phyloP scores from a whole-genome alignment of 2,888 invertebrate genomes.

The Acanthosoma haemorrhoidale region DNA sequence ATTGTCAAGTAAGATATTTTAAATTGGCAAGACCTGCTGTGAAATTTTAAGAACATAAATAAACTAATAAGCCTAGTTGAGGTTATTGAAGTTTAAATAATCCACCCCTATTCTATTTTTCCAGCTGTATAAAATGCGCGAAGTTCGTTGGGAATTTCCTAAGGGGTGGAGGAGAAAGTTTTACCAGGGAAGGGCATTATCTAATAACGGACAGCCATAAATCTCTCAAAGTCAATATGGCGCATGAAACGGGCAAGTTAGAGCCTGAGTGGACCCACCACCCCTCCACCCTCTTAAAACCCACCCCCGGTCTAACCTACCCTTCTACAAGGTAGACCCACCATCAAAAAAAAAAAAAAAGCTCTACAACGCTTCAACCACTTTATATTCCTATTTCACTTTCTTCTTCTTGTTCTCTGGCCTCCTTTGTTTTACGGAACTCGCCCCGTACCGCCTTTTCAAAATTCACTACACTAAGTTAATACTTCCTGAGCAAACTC shows the following conservation, averaged over 20 bases:
- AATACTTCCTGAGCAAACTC: slow-evolving; percentile 10
- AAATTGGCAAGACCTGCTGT: too few species aligned
- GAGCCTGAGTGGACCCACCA: too few species aligned
- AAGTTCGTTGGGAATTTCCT: neutral
- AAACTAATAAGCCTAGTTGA: too few species aligned
- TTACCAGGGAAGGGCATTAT: neutral
- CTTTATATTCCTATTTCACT: slow-evolving; percentile 9
- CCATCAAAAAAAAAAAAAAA: neutral
- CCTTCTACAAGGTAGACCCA: neutral
- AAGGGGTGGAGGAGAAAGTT: neutral
- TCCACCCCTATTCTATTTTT: too few species aligned
- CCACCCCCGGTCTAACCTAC: neutral
- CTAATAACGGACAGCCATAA: slow-evolving; percentile 11
- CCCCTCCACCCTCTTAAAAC: neutral
- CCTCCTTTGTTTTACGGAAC: too few species aligned
- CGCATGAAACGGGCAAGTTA: neutral
- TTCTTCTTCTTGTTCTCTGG: neutral
- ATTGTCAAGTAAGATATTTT: too few species aligned
- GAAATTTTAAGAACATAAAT: too few species aligned
- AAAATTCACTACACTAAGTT: neutral
- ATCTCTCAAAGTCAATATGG: slow-evolving; percentile 19
- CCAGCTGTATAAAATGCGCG: neutral
- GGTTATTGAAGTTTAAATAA: too few species aligned
- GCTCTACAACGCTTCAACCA: too few species aligned
- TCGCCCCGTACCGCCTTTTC: neutral